A percentile compares a stretch with the other conserved stretches of the same genome.
Conservation (phyloP, 2,113 vertebrate genomes). For the Falco punctatus region DNA sequence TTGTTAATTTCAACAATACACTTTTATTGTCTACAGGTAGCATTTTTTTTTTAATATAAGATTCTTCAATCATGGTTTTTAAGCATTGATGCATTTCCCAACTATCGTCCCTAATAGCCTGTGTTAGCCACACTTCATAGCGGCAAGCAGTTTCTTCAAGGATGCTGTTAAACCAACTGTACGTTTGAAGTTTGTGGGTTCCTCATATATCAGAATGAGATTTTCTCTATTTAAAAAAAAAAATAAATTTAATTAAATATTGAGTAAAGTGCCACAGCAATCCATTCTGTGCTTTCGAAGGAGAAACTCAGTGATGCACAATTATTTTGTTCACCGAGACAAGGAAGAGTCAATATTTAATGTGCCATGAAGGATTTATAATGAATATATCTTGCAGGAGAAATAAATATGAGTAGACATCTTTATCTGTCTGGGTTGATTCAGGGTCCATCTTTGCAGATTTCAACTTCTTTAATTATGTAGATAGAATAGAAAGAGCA, state of each 20-base stretch:
- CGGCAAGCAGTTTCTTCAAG: no score
- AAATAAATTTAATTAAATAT: constrained; percentile 53
- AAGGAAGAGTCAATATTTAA: constrained; percentile 66
- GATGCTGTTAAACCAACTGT: neutral
- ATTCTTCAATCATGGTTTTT: neutral
- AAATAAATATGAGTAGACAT: constrained; percentile 39
- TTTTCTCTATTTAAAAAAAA: neutral
- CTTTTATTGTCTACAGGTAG: rapidly evolving
- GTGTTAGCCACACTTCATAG: neutral
- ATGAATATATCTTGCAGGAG: constrained; percentile 24
- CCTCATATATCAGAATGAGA: neutral
- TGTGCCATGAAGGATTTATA: constrained; percentile 57
- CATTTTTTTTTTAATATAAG: neutral
- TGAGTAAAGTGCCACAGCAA: constrained; percentile 29
- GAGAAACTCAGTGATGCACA: neutral
- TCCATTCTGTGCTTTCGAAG: neutral
- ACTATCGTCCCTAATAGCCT: neutral
- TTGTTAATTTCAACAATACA: neutral
- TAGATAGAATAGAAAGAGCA: neutral
- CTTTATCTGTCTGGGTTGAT: constrained; percentile 35
- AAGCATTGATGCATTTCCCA: neutral
- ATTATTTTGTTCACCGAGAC: constrained; percentile 28
- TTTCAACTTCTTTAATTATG: constrained; percentile 36
- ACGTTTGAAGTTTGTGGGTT: neutral
- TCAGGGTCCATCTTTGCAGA: neutral